Evolutionary conservation across 2,797 vertebrate species (phyloP), one percentile per base, ranked within the genome.

Genomic region (Dallia pectoralis): DNA sequence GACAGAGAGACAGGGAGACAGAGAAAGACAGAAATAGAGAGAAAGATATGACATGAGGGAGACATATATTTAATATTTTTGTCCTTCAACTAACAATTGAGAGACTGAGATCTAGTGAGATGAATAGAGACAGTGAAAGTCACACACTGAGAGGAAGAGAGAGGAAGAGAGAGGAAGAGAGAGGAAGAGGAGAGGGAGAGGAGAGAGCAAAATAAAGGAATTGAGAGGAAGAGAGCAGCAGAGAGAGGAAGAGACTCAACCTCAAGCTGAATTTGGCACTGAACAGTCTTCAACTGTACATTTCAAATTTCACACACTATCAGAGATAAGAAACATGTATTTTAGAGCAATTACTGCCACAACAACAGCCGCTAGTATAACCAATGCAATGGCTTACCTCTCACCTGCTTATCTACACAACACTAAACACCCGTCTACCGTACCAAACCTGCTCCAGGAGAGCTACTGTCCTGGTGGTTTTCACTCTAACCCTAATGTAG

Each of bases 101-200:
- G n/a, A 9, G 51, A 53, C 6, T 27, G 70, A 63, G 22, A 18
- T 36, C 29, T 2, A 63, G 40, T 47, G 9, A 69, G 30, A 56
- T 25, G n/a, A 12, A 44, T 44, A 44, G 40, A 44, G n/a, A n/a
- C n/a, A n/a, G n/a, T n/a, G n/a, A n/a, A n/a, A n/a, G n/a, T n/a
- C n/a, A n/a, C n/a, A n/a, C n/a, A n/a, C n/a, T n/a, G n/a, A n/a
- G n/a, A n/a, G n/a, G n/a, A 36, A 36, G 33, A 36, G 9, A 67
- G 63, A 51, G 63, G 19, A 27, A 70, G 25, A 70, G 44, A 72
- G 67, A 33, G 67, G 40, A 56, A 71, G 14, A 61, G 49, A 33
- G 51, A 56, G 0, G 47, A 59, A 29, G 2, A 30, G 65, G 4
- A 72, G 59, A 64, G 11, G 30, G 19, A 56, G n/a, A 73, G 56